phyloP scores from a whole-genome alignment of 2,113 vertebrate species.

The Laticauda laticaudata region DNA sequence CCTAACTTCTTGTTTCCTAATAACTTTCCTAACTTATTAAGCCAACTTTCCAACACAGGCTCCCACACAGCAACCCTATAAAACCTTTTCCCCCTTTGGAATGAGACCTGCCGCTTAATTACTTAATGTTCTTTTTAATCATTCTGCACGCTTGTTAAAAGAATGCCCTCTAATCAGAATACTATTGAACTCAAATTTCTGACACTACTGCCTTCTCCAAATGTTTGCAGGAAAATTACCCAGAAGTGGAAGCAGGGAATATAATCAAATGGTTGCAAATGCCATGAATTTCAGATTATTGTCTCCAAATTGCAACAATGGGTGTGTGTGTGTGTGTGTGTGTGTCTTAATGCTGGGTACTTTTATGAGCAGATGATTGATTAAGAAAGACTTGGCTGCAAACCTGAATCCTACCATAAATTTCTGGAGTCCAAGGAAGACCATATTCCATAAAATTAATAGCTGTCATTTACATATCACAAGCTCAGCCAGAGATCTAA shows the following conservation, averaged over 20 bases:
- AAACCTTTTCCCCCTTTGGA: neutral
- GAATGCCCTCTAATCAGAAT: neutral
- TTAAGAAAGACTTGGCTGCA: constrained; percentile 2
- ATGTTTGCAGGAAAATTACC: neutral
- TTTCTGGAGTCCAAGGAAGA: neutral
- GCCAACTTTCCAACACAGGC: neutral
- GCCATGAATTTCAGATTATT: neutral
- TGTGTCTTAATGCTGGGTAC: neutral
- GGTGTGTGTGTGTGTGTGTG: neutral
- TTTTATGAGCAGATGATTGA: constrained; percentile 7
- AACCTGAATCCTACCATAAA: neutral
- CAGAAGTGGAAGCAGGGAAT: neutral
- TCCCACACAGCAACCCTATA: neutral
- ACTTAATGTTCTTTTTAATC: neutral
- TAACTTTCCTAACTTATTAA: neutral
- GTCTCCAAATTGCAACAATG: neutral
- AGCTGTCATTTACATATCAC: constrained; percentile 2
- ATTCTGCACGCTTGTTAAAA: neutral
- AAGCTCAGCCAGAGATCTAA: constrained; percentile 5
- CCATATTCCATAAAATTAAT: neutral
- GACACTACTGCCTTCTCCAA: neutral
- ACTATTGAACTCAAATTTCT: neutral
- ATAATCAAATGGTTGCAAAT: neutral
- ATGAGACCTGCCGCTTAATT: neutral
- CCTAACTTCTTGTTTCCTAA: neutral